A percentile compares a stretch with the other conserved stretches of the same genome.
These are phyloP conservation scores for Sminthopsis crassicaudata DNA, from an alignment of 2,113 vertebrate genomes.

Conservation along the genomic window DNA sequence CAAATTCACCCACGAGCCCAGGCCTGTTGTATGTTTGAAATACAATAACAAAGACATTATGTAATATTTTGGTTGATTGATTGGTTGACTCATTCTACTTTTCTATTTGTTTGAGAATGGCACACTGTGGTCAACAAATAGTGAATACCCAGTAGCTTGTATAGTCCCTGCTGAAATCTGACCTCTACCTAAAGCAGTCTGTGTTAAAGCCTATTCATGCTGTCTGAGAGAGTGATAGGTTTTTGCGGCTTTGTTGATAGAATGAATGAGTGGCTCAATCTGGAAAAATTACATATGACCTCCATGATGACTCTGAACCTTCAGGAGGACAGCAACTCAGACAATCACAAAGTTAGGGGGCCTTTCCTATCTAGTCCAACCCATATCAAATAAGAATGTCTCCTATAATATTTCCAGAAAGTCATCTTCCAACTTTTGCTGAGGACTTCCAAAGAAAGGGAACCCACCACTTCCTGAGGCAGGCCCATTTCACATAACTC, in stretches of 20 bases:
- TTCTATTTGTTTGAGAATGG: background rate
- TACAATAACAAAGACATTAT: background rate
- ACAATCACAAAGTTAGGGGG: background rate
- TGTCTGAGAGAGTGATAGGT: background rate
- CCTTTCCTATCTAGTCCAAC: background rate
- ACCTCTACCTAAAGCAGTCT: background rate
- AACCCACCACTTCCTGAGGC: background rate
- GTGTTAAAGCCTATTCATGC: background rate
- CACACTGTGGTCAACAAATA: background rate
- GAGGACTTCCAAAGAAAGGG: background rate
- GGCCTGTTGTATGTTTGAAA: background rate
- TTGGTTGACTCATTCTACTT: background rate
- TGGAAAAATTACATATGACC: background rate
- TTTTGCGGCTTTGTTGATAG: background rate
- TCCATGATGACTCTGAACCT: background rate
- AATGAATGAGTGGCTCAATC: background rate
- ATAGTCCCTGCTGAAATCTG: background rate
- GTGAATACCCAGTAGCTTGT: background rate
- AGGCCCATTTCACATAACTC: background rate
- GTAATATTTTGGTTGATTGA: background rate
- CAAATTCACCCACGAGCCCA: background rate
- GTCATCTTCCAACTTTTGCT: background rate
- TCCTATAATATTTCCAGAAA: background rate
- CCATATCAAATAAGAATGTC: background rate
- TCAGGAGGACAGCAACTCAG: background rate